phyloP scores from a whole-genome alignment of 2,797 vertebrate species.

The Peromyscus eremicus region DNA sequence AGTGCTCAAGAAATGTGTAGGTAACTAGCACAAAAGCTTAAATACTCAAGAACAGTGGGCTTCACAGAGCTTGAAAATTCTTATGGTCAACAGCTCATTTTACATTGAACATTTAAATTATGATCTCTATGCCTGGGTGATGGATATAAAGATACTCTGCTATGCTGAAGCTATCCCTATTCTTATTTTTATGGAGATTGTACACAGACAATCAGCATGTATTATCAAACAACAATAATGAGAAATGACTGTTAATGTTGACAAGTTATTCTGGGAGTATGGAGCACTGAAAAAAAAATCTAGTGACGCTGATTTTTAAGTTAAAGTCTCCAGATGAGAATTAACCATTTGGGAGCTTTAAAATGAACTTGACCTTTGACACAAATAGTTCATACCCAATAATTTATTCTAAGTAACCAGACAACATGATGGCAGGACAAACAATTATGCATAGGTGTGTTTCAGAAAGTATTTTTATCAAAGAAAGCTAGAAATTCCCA shows the following conservation, averaged over 20 bases:
- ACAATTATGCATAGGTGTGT: neutral
- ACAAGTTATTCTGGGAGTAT: slow-evolving; percentile 59
- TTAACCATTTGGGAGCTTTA: slow-evolving; percentile 43
- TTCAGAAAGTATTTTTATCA: slow-evolving; percentile 23
- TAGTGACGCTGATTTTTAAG: neutral
- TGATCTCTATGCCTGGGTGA: slow-evolving; percentile 58
- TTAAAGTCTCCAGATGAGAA: neutral
- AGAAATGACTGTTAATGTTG: slow-evolving; percentile 67
- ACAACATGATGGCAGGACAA: slow-evolving; percentile 15
- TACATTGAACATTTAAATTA: slow-evolving; percentile 61
- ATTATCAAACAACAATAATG: slow-evolving; percentile 82
- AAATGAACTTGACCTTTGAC: neutral
- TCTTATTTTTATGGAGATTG: slow-evolving; percentile 82
- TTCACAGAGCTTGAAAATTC: neutral
- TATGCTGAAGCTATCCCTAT: slow-evolving; percentile 65
- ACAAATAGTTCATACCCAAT: slow-evolving; percentile 10
- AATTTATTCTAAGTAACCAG: slow-evolving; percentile 58
- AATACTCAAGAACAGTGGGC: neutral
- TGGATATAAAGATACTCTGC: slow-evolving; percentile 73
- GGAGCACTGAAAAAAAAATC: slow-evolving; percentile 11
- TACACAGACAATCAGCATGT: slow-evolving; percentile 82
- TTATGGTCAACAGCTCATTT: neutral
- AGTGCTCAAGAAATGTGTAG: neutral
- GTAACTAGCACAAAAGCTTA: neutral
- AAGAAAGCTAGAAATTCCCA: slow-evolving; percentile 14